These are phyloP conservation scores for Buceros bicornis DNA, from an alignment of 2,797 vertebrate species.

Conservation along the genomic window DNA sequence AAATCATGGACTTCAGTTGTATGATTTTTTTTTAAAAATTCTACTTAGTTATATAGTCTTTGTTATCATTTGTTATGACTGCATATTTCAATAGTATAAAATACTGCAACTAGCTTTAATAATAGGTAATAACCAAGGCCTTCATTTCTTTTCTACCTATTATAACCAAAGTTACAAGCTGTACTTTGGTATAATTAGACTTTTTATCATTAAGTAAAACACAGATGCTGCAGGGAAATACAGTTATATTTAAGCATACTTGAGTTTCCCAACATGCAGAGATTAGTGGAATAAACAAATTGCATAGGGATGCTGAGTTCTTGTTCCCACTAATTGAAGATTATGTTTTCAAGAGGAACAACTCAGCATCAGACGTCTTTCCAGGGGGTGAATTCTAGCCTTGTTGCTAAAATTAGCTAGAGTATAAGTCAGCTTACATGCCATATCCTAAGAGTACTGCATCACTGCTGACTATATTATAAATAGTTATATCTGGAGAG, in stretches of 20 bases:
- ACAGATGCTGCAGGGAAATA: not conserved
- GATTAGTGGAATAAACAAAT: conserved; percentile 32
- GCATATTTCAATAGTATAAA: not conserved
- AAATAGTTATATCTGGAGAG: conserved; percentile 29
- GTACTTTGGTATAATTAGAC: not conserved
- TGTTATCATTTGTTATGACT: not conserved
- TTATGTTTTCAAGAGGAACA: conserved; percentile 29
- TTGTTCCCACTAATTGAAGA: conserved; percentile 40
- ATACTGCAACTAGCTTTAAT: not conserved
- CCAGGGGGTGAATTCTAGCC: conserved; percentile 10
- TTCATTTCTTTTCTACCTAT: not conserved
- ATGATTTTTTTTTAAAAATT: accelerated
- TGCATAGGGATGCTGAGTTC: not conserved
- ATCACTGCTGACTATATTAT: not conserved
- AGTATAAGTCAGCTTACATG: not conserved
- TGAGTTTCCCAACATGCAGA: not conserved
- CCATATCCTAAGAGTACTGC: not conserved
- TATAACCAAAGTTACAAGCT: not conserved
- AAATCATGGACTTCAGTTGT: not conserved
- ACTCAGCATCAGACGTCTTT: not conserved
- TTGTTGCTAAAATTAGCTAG: conserved; percentile 20
- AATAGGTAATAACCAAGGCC: not conserved
- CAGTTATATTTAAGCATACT: not conserved
- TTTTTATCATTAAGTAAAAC: conserved; percentile 9
- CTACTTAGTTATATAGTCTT: not conserved